Conservation (phyloP, 2,113 vertebrate species). For the Periophthalmus modestus region DNA sequence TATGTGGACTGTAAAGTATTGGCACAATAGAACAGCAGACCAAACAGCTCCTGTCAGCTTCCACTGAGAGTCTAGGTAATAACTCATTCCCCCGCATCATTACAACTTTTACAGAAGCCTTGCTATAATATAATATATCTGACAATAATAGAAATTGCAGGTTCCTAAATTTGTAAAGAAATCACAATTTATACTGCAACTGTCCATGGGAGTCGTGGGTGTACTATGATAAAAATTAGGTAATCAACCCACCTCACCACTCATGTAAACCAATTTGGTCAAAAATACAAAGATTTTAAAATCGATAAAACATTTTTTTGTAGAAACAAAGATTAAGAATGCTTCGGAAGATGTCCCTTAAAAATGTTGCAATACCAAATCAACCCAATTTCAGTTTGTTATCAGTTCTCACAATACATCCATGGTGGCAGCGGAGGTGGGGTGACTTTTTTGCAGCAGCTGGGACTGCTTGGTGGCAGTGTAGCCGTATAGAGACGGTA, state of each 20-base stretch:
- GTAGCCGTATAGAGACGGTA: slow-evolving; percentile 65
- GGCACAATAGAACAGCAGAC: neutral
- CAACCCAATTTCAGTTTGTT: neutral
- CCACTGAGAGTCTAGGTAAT: neutral
- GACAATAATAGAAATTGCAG: neutral
- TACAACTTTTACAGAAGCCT: neutral
- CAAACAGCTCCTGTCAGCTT: neutral
- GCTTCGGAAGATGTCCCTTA: neutral
- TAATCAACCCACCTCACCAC: neutral
- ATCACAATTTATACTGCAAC: neutral
- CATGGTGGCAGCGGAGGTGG: slow-evolving; percentile 22
- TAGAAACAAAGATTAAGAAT: neutral
- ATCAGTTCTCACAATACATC: slow-evolving; percentile 11
- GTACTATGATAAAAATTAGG: neutral
- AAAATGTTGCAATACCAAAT: neutral
- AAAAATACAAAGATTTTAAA: slow-evolving; percentile 6
- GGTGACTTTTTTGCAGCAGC: slow-evolving; percentile 43
- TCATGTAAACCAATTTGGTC: slow-evolving; percentile 6
- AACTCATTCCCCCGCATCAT: neutral
- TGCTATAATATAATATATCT: neutral
- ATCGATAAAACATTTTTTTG: neutral
- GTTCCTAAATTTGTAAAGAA: neutral
- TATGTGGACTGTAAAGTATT: neutral
- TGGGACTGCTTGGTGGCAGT: slow-evolving; percentile 64
- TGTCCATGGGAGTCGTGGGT: neutral